Percentiles rank a stretch among this genome's conserved stretches.
phyloP scores from a whole-genome alignment of 2,113 vertebrate genomes.

The Spea multiplicata region DNA sequence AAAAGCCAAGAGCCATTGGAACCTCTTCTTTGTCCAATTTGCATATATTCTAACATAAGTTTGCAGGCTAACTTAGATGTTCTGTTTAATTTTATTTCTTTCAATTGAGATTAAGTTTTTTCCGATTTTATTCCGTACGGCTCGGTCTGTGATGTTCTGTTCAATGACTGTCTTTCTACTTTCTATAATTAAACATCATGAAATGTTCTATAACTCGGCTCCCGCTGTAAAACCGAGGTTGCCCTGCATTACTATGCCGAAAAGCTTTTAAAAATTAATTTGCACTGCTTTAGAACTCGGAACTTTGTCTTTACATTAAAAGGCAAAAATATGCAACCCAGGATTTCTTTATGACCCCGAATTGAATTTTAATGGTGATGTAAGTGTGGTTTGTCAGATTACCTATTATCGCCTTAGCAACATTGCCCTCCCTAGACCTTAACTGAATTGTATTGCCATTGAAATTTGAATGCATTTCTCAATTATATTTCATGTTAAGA shows the following conservation, averaged over 20 bases:
- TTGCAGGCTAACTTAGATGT: constrained; percentile 17
- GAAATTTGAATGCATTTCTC: constrained; percentile 14
- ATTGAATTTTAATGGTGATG: constrained; percentile 46
- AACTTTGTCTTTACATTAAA: constrained; percentile 46
- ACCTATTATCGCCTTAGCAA: constrained; percentile 27
- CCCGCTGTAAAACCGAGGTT: constrained; percentile 34
- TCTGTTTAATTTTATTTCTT: constrained; percentile 50
- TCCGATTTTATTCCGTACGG: constrained; percentile 37
- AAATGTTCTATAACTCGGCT: constrained; percentile 43
- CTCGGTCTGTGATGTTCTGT: constrained; percentile 35
- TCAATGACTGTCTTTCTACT: constrained; percentile 46
- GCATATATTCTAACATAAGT: constrained; percentile 28
- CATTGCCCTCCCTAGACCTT: constrained; percentile 32
- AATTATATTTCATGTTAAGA: constrained; percentile 7
- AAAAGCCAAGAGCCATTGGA: background rate
- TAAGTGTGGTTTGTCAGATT: constrained; percentile 34
- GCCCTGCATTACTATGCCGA: constrained; percentile 34
- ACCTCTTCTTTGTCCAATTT: background rate
- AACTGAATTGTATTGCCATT: constrained; percentile 39
- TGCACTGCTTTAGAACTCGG: constrained; percentile 28
- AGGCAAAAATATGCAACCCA: constrained; percentile 26
- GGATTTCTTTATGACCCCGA: constrained; percentile 25
- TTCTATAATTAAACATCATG: constrained; percentile 49
- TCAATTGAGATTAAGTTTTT: constrained; percentile 40
- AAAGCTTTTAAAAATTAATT: constrained; percentile 47